A percentile compares a stretch with the other conserved stretches of the same genome.
Evolutionary conservation across 2,113 vertebrate species (phyloP).

Genomic region (Propithecus coquereli): DNA sequence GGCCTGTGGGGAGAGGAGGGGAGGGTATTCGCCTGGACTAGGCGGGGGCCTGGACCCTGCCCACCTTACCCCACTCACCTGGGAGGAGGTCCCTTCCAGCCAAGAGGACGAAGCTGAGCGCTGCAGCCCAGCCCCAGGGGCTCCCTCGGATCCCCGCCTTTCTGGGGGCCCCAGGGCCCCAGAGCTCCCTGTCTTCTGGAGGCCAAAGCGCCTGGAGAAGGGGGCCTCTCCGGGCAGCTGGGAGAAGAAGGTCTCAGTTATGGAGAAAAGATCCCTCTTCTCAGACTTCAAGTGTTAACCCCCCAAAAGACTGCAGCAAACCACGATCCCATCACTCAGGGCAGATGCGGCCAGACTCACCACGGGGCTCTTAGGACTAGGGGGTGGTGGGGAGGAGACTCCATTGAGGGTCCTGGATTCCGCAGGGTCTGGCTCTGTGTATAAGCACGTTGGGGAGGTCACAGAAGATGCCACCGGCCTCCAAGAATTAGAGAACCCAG

Average conservation of each 20-base stretch:
- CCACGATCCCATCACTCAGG: background rate
- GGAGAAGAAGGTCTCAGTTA: background rate
- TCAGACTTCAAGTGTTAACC: background rate
- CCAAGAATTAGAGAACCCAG: background rate
- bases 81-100: constrained; percentile 59
- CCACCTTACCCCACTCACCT: background rate
- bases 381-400: background rate
- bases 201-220: constrained; percentile 64
- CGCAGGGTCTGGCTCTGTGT: background rate
- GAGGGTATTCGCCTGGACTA: fast-evolving
- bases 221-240: background rate
- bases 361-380: background rate
- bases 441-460: background rate
- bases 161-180: constrained; percentile 61
- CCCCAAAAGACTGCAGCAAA: background rate
- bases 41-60: background rate
- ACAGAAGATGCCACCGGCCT: background rate
- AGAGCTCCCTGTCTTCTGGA: constrained; percentile 79
- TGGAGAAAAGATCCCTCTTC: background rate
- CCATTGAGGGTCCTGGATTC: constrained; percentile 70
- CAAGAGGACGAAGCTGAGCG: constrained; percentile 79
- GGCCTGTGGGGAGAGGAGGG: constrained; percentile 69
- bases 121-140: constrained; percentile 53
- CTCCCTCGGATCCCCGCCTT: fast-evolving
- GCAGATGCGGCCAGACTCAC: background rate